Base-by-base conservation (phyloP, 2,113 vertebrate species). In the Astur gentilis region DNA sequence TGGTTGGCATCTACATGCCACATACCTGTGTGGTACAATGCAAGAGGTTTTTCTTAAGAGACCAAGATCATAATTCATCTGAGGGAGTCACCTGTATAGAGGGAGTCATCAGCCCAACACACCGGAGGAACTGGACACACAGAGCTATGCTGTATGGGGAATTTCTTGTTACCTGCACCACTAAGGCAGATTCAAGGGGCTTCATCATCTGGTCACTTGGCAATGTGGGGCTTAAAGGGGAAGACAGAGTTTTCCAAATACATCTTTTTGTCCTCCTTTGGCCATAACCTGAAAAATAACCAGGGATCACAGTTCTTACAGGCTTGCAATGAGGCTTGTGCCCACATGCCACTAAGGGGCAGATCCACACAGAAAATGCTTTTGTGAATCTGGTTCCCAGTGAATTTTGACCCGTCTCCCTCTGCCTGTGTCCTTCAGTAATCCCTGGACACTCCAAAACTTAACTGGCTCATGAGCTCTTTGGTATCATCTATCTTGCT, bases 71-170 rank as follows among this genome's bases (percentile, higher is more conserved):
- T 32, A 26, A 69, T 50, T 34, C 10, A 25, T 42, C 36, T 81
- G 26, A 18, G 49, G n/a, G 36, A 57, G 11, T 16, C 65, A 23
- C 26, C 36, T 34, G 29, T 11, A 21, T 6, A 12, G 25, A 58
- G 9, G 20, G 27, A 86, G 1, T 16, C 13, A 9, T 67, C 65
- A 84, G 22, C 16, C 42, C 79, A 49, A 19, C 36, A 31, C 3
- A 11, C 25, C 14, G 23, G 61, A 80, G 25, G 42, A 80, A 32
- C 0, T 27, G 52, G 36, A 27, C 45, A 23, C 13, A 4, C 1
- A 5, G 17, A 45, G 36, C 4, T 62, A 11, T 23, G 50, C 20
- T 44, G 42, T 15, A 16, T 0, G 0, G 42, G 32, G 32, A 65
- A 89, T 83, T 72, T 31, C 54, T 62, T 58, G 22, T 81, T 55